Percentiles rank a stretch among this genome's conserved stretches.
These are phyloP conservation scores for Labeo catla DNA, from an alignment of 2,113 vertebrate genomes.

Conservation along the genomic window DNA sequence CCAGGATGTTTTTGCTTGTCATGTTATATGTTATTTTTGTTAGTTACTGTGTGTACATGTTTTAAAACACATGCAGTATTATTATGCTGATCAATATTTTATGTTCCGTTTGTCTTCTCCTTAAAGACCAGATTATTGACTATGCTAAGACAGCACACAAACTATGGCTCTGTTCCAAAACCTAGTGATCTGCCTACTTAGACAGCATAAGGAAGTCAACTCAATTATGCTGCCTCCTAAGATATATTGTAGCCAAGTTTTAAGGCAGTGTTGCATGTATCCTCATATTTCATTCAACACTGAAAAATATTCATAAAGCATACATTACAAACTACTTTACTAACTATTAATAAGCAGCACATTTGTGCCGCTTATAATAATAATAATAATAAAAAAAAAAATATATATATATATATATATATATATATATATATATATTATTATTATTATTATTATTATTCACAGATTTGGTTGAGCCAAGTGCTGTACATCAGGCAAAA, in stretches of 20 bases:
- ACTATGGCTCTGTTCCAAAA: background rate
- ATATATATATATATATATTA: too few relatives aligned
- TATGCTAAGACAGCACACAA: background rate
- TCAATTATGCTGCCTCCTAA: background rate
- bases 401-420: too few relatives aligned
- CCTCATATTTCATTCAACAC: background rate
- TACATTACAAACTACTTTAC: too few relatives aligned
- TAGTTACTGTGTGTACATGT: too few relatives aligned
- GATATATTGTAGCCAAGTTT: background rate
- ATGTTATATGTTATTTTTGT: background rate
- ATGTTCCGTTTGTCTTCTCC: background rate
- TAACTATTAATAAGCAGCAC: background rate
- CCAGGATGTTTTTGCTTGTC: background rate
- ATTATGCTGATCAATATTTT: background rate
- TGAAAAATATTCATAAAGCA: background rate
- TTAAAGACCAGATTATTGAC: background rate
- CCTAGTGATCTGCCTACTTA: background rate
- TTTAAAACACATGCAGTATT: background rate
- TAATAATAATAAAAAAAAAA: too few relatives aligned
- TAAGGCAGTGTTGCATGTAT: background rate
- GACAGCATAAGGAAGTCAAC: background rate
- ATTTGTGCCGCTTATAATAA: too few relatives aligned
- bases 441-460: too few relatives aligned
- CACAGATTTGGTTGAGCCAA: too few relatives aligned
- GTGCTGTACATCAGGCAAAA: too few relatives aligned